Percentiles rank a stretch among this genome's conserved stretches.
These are phyloP conservation scores for Cephalopholis sonnerati DNA, from an alignment of 2,113 vertebrate species.

Conservation along the genomic window DNA sequence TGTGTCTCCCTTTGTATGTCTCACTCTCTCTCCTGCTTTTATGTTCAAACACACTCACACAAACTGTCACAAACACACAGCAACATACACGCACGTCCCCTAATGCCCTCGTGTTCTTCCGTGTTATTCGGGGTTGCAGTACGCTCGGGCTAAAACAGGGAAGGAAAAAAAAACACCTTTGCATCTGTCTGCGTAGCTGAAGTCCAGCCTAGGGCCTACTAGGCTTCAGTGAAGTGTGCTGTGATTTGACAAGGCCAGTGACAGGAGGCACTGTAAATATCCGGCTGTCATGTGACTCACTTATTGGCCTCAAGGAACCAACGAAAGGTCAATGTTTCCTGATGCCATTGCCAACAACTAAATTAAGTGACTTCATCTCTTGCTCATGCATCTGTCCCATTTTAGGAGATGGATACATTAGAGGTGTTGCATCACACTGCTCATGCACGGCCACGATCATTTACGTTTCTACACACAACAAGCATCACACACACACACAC, in stretches of 20 bases:
- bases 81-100: constrained; percentile 30
- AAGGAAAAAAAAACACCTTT: constrained; percentile 67
- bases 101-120: constrained; percentile 38
- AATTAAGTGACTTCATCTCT: constrained; percentile 78
- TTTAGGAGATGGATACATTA: constrained; percentile 65
- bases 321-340: constrained; percentile 82
- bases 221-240: constrained; percentile 78
- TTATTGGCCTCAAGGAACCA: constrained; percentile 75
- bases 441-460: neutral
- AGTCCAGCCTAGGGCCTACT: constrained; percentile 68
- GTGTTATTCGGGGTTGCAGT: constrained; percentile 51
- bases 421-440: constrained; percentile 64
- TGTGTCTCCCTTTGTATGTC: constrained; percentile 48
- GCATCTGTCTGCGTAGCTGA: constrained; percentile 64
- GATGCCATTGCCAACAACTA: constrained; percentile 82
- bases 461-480: constrained; percentile 23
- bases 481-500: constrained; percentile 10
- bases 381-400: constrained; percentile 67
- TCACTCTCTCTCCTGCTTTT: constrained; percentile 22
- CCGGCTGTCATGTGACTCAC: constrained; percentile 82
- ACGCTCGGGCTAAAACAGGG: constrained; percentile 47
- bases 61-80: constrained; percentile 39
- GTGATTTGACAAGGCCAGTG: constrained; percentile 83
- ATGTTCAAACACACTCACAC: constrained; percentile 12
- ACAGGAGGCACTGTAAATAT: constrained; percentile 82